A percentile compares a stretch with the other conserved stretches of the same genome.
These are phyloP conservation scores for Ricordea florida DNA, from an alignment of 92 coral and sea anemone species.

Conservation along the genomic window DNA sequence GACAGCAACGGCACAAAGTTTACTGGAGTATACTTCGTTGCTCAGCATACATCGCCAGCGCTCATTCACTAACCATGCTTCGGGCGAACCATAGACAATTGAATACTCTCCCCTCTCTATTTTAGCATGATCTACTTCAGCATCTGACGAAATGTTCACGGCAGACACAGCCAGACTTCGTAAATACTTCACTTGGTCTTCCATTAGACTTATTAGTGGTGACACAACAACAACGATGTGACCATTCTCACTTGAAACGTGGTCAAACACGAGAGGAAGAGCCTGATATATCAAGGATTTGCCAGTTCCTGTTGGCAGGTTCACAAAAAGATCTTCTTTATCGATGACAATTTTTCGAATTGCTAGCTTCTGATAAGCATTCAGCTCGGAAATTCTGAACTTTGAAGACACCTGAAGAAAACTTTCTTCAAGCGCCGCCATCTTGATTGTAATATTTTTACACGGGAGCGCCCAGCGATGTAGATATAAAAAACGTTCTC, in stretches of 20 bases:
- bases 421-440: slow-evolving; percentile 5
- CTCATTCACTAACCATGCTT: slow-evolving; percentile 39
- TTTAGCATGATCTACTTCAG: slow-evolving; percentile 20
- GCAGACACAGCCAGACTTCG: slow-evolving; percentile 37
- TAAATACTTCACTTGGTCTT: slow-evolving; percentile 56
- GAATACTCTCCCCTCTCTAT: slow-evolving; percentile 45
- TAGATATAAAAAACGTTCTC: no score
- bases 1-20: slow-evolving; percentile 46
- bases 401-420: background rate
- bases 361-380: slow-evolving; percentile 17
- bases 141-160: slow-evolving; percentile 15
- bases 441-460: no score
- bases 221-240: slow-evolving; percentile 52
- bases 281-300: no score
- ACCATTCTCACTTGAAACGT: slow-evolving; percentile 12
- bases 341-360: background rate
- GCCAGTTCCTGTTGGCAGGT: slow-evolving; percentile 6
- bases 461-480: no score
- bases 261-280: slow-evolving; percentile 11
- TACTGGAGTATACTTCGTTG: background rate
- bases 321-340: background rate
- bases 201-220: slow-evolving; percentile 58
- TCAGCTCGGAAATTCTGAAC: slow-evolving; percentile 4
- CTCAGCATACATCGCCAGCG: slow-evolving; percentile 53
- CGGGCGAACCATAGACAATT: slow-evolving; percentile 57